These are phyloP conservation scores for Helleia helle DNA, from an alignment of 2,888 invertebrate genomes.

Conservation along the genomic window DNA sequence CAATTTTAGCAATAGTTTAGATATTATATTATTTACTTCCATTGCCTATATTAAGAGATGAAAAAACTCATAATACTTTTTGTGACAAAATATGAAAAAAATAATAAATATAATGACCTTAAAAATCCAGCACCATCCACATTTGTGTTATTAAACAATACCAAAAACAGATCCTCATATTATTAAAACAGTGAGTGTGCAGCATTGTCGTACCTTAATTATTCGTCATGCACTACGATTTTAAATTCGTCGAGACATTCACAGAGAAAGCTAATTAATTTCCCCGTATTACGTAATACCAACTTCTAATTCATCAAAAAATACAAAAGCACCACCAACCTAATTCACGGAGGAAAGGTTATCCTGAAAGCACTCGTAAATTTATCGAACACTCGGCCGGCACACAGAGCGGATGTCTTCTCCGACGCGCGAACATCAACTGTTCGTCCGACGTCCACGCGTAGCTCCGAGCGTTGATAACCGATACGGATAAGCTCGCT, in stretches of 20 bases:
- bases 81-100: no score
- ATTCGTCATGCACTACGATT: slow-evolving; percentile 50
- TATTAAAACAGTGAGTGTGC: no score
- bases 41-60: no score
- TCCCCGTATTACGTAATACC: not conserved
- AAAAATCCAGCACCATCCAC: no score
- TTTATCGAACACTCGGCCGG: slow-evolving; percentile 40
- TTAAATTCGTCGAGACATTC: slow-evolving; percentile 40
- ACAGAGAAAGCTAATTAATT: slow-evolving; percentile 49
- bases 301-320: not conserved
- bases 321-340: slow-evolving; percentile 40
- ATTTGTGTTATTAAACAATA: no score
- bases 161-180: no score
- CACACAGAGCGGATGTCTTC: slow-evolving; percentile 58
- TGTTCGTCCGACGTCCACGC: slow-evolving; percentile 45
- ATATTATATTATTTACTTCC: no score
- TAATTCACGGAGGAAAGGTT: slow-evolving; percentile 27
- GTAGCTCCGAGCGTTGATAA: slow-evolving; percentile 57
- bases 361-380: slow-evolving; percentile 40
- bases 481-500: slow-evolving; percentile 47
- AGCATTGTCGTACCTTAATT: no score
- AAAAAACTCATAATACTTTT: no score
- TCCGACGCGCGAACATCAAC: slow-evolving; percentile 67
- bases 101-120: no score
- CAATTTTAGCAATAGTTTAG: no score